Conservation (phyloP, 1,140 invertebrate species). For the Ceratina australensis region DNA sequence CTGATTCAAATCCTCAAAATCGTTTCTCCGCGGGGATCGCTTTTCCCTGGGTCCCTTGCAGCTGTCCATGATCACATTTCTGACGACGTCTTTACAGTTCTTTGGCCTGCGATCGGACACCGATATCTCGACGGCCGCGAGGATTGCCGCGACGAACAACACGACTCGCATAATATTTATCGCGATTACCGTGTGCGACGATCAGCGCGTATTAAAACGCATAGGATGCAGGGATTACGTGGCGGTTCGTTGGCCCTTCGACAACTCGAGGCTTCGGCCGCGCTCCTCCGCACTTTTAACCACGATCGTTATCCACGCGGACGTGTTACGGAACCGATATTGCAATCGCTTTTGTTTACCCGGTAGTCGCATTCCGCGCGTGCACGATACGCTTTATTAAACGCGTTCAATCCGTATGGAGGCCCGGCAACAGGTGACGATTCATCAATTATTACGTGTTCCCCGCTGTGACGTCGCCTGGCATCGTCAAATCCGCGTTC, state of each 20-base stretch:
- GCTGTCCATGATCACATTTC: conserved; percentile 5
- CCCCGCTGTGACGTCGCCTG: not conserved
- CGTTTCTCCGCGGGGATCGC: not conserved
- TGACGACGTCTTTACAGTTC: not conserved
- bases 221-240: no score
- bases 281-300: conserved; percentile 3
- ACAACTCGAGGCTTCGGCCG: not conserved
- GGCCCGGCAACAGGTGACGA: not conserved
- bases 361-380: not conserved
- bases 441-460: not conserved
- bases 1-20: no score
- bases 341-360: conserved; percentile 3
- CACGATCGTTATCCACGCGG: not conserved
- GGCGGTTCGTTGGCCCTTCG: no score
- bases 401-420: not conserved
- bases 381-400: not conserved
- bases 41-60: not conserved
- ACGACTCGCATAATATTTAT: not conserved
- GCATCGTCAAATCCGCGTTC: not conserved
- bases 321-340: not conserved
- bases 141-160: not conserved
- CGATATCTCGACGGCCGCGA: not conserved
- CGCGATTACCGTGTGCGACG: no score
- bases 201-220: not conserved
- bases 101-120: not conserved